These are phyloP conservation scores for Mythimna lalbum DNA, from an alignment of 2,888 invertebrate genomes.

Conservation along the genomic window DNA sequence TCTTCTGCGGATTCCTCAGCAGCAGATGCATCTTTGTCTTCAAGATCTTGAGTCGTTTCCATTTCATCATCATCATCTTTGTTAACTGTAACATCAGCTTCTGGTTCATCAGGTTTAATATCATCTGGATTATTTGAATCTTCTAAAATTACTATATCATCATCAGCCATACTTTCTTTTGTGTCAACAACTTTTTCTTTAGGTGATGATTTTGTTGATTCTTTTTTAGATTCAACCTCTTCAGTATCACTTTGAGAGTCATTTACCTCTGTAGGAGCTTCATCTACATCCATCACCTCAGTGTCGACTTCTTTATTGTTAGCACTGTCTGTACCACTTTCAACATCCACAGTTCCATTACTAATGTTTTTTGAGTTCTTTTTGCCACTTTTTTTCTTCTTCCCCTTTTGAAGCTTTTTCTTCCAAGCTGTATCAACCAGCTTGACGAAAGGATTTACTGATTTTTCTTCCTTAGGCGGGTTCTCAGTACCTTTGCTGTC, in stretches of 20 bases:
- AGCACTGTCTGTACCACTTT: conserved; percentile 49
- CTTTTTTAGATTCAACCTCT: conserved; percentile 21
- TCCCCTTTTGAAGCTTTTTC: conserved; percentile 81
- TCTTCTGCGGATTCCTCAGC: conserved; percentile 17
- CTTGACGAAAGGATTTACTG: conserved; percentile 83
- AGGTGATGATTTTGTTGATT: conserved; percentile 37
- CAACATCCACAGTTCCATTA: conserved; percentile 59
- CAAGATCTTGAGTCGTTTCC: background rate
- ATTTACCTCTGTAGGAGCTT: conserved; percentile 57
- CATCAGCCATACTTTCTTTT: conserved; percentile 37
- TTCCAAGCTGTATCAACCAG: conserved; percentile 84
- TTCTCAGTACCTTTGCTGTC: conserved; percentile 75
- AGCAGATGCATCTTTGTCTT: conserved; percentile 28
- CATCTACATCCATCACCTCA: conserved; percentile 77
- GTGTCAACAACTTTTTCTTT: conserved; percentile 33
- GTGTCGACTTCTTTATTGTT: conserved; percentile 61
- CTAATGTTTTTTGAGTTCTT: conserved; percentile 53
- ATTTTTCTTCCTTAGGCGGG: conserved; percentile 67
- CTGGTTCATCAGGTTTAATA: conserved; percentile 24
- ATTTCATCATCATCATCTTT: conserved; percentile 34
- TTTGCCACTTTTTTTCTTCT: conserved; percentile 74
- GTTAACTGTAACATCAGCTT: conserved; percentile 19
- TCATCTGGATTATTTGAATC: conserved; percentile 65
- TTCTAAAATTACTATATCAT: conserved; percentile 64
- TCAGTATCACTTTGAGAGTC: conserved; percentile 41